Evolutionary conservation across 2,888 invertebrate species (phyloP), one percentile per base, ranked within the genome.

Genomic region (Protonemura montana): DNA sequence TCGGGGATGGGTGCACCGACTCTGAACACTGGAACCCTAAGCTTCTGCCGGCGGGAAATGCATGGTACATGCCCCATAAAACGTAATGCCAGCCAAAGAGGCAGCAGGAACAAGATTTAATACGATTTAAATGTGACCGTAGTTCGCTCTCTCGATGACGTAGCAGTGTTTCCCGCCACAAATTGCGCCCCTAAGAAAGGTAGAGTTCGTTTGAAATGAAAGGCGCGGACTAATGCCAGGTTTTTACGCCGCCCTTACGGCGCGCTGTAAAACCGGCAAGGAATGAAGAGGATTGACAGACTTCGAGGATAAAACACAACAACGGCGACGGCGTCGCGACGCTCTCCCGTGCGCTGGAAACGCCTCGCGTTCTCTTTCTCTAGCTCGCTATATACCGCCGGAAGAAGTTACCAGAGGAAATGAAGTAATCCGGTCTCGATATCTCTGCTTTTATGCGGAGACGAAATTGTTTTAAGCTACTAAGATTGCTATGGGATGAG

Each of bases 51-150:
- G 16, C 59, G 59, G 21, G 59, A 21, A 59, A 59, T 59, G 59
- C 21, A 21, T 59, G 59, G 16, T 59, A 59, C 59, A 84, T 84
- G 84, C 28, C 21, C 84, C 59, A 84, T 84, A 84, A 84, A 84
- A 76, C 84, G 59, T 84, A 42, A 84, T 59, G 84, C 84, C 59
- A 59, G 27, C 26, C 27, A 28, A 59, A 59, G 81, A 84, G 35
- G 42, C 59, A 21, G 59, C 59, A 76, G 82, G 41, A 26, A 82
- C 26, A 41, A 82, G 84, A 84, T 84, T 84, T 84, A 84, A 84
- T 84, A 84, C 84, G 84, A 84, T 84, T 84, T 76, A 76, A 84
- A 84, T 84, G 84, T 84, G 84, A 84, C 84, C 84, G 21, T 26
- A 84, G 84, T 29, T 59, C 84, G 29, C 76, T 76, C 84, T 84